Conservation (phyloP, 1,140 invertebrate genomes). For the Marisa cornuarietis region DNA sequence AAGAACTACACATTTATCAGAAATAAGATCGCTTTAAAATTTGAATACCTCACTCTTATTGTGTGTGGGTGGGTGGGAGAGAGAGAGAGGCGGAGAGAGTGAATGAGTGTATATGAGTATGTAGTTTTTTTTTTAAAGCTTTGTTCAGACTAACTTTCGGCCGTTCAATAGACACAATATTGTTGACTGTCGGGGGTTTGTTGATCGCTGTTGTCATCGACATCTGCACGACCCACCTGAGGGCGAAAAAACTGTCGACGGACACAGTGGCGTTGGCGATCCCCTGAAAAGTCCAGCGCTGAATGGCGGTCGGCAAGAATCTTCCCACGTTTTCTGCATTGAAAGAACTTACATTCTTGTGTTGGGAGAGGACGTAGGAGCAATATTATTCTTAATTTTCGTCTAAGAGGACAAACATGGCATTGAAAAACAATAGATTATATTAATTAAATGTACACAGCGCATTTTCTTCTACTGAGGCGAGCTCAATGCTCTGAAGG, state of each 20-base stretch:
- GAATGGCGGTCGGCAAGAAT: background rate
- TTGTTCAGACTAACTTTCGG: background rate
- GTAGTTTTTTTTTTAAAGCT: background rate
- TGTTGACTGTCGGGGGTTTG: background rate
- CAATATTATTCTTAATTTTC: background rate
- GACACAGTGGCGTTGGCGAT: conserved; percentile 83
- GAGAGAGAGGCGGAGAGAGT: background rate
- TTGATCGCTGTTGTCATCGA: background rate
- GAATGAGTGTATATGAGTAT: background rate
- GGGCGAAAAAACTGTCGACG: conserved; percentile 90
- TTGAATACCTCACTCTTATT: background rate
- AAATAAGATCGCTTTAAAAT: background rate
- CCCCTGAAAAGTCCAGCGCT: conserved; percentile 22
- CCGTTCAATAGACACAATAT: background rate
- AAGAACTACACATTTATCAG: background rate
- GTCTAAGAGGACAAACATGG: background rate
- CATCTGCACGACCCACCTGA: conserved; percentile 46
- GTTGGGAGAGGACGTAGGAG: background rate
- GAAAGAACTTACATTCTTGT: background rate
- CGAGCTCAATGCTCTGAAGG: no score
- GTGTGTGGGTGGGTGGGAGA: background rate
- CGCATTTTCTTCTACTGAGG: no score
- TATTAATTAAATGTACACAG: no score
- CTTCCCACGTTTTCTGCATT: background rate
- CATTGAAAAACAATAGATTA: no score